Percentiles rank a stretch among this genome's conserved stretches.
Evolutionary conservation across 2,888 invertebrate genomes (phyloP).

Genomic region (Oligia latruncula): DNA sequence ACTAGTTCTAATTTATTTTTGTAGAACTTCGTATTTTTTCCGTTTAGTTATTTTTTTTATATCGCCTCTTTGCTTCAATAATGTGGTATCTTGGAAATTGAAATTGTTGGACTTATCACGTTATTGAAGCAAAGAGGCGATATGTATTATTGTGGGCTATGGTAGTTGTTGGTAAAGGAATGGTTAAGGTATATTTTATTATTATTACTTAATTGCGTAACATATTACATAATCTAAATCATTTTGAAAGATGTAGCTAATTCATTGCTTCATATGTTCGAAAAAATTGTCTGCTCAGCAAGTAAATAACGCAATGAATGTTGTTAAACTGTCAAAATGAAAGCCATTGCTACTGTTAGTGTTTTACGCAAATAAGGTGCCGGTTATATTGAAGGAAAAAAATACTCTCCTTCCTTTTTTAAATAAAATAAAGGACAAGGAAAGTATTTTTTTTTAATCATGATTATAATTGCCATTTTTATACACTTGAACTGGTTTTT

Average conservation of each 20-base stretch:
- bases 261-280: background rate
- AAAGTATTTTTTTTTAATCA: background rate
- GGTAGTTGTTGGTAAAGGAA: constrained; percentile 3
- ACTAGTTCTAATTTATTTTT: background rate
- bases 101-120: too few species aligned
- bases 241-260: background rate
- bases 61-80: too few species aligned
- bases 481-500: background rate
- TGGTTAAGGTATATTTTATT: too few species aligned
- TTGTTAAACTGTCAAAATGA: background rate
- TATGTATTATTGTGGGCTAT: constrained; percentile 4
- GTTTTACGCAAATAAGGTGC: background rate
- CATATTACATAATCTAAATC: background rate
- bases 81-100: too few species aligned
- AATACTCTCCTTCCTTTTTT: background rate
- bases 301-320: background rate
- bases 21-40: background rate
- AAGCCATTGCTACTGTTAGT: background rate
- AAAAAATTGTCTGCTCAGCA: background rate
- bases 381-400: background rate
- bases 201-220: background rate
- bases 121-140: too few species aligned
- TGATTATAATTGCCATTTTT: constrained; percentile 32
- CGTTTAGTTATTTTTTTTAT: constrained; percentile 9
- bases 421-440: background rate